Base-by-base conservation (phyloP, 2,797 vertebrate genomes). In the Phataginus tricuspis region DNA sequence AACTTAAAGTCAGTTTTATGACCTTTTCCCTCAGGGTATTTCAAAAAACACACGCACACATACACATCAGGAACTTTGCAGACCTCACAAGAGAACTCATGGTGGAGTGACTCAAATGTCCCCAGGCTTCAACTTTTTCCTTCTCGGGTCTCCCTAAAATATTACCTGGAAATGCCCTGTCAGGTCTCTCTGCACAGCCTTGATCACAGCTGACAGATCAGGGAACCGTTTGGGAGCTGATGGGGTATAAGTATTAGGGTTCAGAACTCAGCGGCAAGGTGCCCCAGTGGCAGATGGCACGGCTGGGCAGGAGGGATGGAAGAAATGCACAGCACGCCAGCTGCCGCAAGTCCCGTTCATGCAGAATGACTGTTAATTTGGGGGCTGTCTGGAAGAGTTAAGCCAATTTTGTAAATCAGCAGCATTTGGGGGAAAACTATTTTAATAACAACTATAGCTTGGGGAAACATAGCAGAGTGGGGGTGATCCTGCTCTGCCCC, bases 281-380 rank as follows among this genome's bases (percentile, higher is more conserved):
- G 80, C 91, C 79, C 90, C 45, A 78, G 83, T 91, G 90, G 93
- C 72, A 93, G 78, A 95, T 93, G 86, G 78, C 57, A 21, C 1
- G 1, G 39, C 5, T 23, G 64, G 42, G 42, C 68, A 86, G 49
- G 42, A 74, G 79, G 49, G 72, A 80, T 1, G 10, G 66, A 51
- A 78, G 10, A 59, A 51, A 83, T 10, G 51, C 37, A 37, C 13
- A 45, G 53, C 25, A 29, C 37, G 51, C 29, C 83, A 83, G 39
- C 8, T 68, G 53, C 66, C 14, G 13, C 16, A 57, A 31, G 72
- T 63, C 21, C 51, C 78, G 39, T 31, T 85, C 86, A 78, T 83
- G 51, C 53, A 63, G 23, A 95, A 15, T 82, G 82, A 90, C 82
- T 90, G 4, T 53, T n/a, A 37, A 94, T 88, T 88, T 61, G 66